Percentiles rank a stretch among this genome's conserved stretches.
Conservation (phyloP, 2,888 invertebrate species). For the Lycocerus yunnanus region DNA sequence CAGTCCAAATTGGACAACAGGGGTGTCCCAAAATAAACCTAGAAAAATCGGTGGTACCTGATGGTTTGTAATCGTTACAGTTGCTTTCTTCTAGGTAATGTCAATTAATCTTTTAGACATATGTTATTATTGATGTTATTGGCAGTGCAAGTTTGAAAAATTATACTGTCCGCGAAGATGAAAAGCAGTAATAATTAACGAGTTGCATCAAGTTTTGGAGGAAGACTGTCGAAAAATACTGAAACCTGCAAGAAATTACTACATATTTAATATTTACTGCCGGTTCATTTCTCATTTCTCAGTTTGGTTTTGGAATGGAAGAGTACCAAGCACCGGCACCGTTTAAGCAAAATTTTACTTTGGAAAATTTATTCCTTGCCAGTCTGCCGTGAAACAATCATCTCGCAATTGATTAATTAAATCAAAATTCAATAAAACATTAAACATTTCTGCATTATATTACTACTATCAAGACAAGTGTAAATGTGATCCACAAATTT, state of each 20-base stretch:
- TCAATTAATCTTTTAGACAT: not conserved
- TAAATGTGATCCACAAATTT: not conserved
- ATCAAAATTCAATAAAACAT: not conserved
- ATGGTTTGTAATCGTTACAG: not conserved
- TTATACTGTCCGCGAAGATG: slow-evolving; percentile 9
- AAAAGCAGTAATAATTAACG: slow-evolving; percentile 3
- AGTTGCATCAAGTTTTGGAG: slow-evolving; percentile 7
- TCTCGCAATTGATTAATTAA: not conserved
- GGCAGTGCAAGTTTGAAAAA: too few relatives aligned
- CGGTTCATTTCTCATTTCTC: too few relatives aligned
- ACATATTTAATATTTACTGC: slow-evolving; percentile 1
- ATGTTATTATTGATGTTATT: too few relatives aligned
- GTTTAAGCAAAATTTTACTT: not conserved
- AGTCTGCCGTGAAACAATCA: not conserved
- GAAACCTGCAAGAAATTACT: not conserved
- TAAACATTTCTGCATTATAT: not conserved
- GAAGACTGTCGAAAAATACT: slow-evolving; percentile 2
- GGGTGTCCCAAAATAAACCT: slow-evolving; percentile 3
- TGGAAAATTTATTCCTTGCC: not conserved
- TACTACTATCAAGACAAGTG: not conserved
- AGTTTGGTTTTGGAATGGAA: slow-evolving; percentile 6
- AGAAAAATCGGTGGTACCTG: not conserved
- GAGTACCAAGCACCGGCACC: not conserved
- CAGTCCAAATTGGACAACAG: slow-evolving; percentile 17
- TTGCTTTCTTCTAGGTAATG: not conserved